phyloP scores from a whole-genome alignment of 2,797 vertebrate species.

The Thalassophryne amazonica region DNA sequence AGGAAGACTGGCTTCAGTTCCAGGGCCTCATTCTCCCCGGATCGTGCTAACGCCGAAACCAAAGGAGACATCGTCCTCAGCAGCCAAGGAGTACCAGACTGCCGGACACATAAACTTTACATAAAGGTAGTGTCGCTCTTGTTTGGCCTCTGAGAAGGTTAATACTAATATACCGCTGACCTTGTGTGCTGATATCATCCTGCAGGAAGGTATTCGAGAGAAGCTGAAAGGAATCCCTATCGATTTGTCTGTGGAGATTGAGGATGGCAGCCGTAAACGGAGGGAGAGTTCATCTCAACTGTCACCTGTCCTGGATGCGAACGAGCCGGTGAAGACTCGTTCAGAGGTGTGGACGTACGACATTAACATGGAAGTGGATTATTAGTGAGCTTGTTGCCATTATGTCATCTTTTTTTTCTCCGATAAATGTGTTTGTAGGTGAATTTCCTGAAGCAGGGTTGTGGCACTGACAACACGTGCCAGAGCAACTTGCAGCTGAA shows the following conservation, averaged over 20 bases:
- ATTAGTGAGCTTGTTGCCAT: not conserved
- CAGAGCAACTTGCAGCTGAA: conserved; percentile 86
- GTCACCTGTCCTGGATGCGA: conserved; percentile 82
- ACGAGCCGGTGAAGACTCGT: conserved; percentile 59
- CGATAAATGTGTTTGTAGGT: conserved; percentile 72
- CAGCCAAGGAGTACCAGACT: conserved; percentile 72
- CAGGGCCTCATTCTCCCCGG: conserved; percentile 75
- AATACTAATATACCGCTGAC: not conserved
- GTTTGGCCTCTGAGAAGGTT: not conserved
- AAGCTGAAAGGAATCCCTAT: conserved; percentile 88
- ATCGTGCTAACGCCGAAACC: conserved; percentile 48
- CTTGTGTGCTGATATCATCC: not conserved
- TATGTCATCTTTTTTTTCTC: not conserved
- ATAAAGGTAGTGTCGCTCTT: conserved; percentile 80
- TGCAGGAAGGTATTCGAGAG: conserved; percentile 89
- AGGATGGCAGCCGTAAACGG: conserved; percentile 64
- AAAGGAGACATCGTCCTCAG: conserved; percentile 71
- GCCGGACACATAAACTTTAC: conserved; percentile 67
- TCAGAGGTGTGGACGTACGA: conserved; percentile 69
- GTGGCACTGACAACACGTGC: conserved; percentile 86
- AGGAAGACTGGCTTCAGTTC: conserved; percentile 66
- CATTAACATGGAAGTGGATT: not conserved
- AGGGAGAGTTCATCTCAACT: conserved; percentile 72
- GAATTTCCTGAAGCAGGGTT: conserved; percentile 90
- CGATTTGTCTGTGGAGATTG: conserved; percentile 82